These are phyloP conservation scores for Arremon aurantiirostris DNA, from an alignment of 2,797 vertebrate genomes.

Conservation along the genomic window DNA sequence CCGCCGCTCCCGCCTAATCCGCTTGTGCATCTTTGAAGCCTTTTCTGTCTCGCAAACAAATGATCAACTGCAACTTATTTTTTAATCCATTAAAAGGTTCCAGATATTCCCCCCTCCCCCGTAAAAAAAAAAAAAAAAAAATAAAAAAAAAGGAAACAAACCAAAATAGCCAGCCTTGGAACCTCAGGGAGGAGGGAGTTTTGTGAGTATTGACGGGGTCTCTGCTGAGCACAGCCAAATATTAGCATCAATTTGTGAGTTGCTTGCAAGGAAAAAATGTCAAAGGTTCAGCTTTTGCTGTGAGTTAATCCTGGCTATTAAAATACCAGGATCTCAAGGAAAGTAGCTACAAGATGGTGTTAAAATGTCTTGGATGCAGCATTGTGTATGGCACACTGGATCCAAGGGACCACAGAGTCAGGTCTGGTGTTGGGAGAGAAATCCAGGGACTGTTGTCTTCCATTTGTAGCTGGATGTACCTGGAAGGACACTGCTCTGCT, in stretches of 20 bases:
- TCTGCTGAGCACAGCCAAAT: not conserved
- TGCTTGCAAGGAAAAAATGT: conserved; percentile 2
- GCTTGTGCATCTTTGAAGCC: conserved; percentile 47
- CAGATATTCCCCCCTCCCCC: not conserved
- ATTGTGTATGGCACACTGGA: not conserved
- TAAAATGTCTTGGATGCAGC: not conserved
- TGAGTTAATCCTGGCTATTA: conserved; percentile 14
- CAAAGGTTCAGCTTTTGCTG: conserved; percentile 16
- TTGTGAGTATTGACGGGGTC: not conserved
- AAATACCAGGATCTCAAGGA: not conserved
- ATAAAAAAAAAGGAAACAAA: not conserved
- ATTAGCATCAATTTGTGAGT: conserved; percentile 13
- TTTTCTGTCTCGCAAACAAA: conserved; percentile 55
- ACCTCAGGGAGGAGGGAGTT: not conserved
- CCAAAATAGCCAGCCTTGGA: not conserved
- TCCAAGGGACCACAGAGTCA: not conserved
- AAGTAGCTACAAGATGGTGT: not conserved
- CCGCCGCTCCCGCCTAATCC: conserved; percentile 18
- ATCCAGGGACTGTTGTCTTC: not conserved
- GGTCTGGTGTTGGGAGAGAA: accelerated
- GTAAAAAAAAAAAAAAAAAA: not conserved
- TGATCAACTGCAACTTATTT: conserved; percentile 52
- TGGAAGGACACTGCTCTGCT: not conserved
- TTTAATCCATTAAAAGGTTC: conserved; percentile 61
- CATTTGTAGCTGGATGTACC: not conserved